phyloP scores from a whole-genome alignment of 2,113 vertebrate genomes.

The Cephalopterus ornatus region DNA sequence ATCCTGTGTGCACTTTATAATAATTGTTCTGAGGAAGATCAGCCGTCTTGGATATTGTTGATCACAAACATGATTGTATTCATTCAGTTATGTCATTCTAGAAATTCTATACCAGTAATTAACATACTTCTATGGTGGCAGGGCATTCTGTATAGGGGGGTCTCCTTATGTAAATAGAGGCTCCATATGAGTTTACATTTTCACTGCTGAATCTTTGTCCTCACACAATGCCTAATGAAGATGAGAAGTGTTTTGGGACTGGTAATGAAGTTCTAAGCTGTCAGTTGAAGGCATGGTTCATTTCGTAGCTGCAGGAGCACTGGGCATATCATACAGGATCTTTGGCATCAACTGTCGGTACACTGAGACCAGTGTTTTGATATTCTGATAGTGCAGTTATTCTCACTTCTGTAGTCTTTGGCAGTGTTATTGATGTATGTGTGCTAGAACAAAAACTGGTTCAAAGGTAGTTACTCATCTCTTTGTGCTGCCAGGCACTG shows the following conservation, averaged over 20 bases:
- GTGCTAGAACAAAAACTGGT: slow-evolving; percentile 32
- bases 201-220: not conserved
- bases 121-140: not conserved
- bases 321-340: not conserved
- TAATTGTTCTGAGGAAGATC: not conserved
- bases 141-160: not conserved
- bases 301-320: not conserved
- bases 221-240: not conserved
- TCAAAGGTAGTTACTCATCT: slow-evolving; percentile 53
- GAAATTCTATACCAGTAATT: not conserved
- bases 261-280: not conserved
- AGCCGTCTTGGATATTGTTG: not conserved
- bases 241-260: not conserved
- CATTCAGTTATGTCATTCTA: not conserved
- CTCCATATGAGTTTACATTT: not conserved
- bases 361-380: not conserved
- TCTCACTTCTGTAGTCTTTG: slow-evolving; percentile 1
- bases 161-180: not conserved
- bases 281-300: not conserved
- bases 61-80: not conserved
- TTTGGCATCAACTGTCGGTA: not conserved
- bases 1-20: accelerated
- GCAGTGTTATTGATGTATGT: not conserved
- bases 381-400: slow-evolving; percentile 8
- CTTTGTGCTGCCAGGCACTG: slow-evolving; percentile 44